Evolutionary conservation across 2,888 invertebrate genomes (phyloP).

Genomic region (Masnerella sp.): DNA sequence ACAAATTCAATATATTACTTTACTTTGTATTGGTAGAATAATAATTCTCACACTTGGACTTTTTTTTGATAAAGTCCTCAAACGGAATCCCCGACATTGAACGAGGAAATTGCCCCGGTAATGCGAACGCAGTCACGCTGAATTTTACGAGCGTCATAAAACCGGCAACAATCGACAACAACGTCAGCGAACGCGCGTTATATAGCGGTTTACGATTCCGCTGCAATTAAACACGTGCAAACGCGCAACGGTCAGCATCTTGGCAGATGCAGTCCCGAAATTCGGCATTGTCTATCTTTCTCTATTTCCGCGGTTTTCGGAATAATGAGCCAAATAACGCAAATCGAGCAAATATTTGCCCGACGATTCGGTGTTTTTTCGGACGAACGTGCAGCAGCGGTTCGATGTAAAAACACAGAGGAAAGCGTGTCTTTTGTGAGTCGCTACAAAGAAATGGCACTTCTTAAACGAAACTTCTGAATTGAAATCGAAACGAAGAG

Average conservation of each 20-base stretch:
- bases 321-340: neutral
- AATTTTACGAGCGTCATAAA: constrained; percentile 35
- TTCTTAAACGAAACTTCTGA: constrained; percentile 48
- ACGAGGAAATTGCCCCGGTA: constrained; percentile 5
- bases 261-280: neutral
- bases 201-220: constrained; percentile 27
- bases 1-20: neutral
- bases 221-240: constrained; percentile 34
- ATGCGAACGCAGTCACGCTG: constrained; percentile 6
- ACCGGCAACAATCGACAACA: constrained; percentile 16
- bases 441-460: constrained; percentile 35
- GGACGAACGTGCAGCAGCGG: neutral
- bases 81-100: constrained; percentile 5
- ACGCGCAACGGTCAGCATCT: neutral
- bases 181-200: constrained; percentile 1
- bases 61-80: constrained; percentile 15
- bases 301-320: too few relatives aligned
- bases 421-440: constrained; percentile 23
- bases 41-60: neutral
- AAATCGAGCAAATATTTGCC: neutral
- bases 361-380: neutral
- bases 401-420: neutral
- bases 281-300: too few relatives aligned
- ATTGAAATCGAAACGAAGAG: constrained; percentile 50
- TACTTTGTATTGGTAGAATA: neutral